Percentiles rank a stretch among this genome's conserved stretches.
Evolutionary conservation across 1,140 invertebrate species (phyloP).

Genomic region (Piezodorus guildinii): DNA sequence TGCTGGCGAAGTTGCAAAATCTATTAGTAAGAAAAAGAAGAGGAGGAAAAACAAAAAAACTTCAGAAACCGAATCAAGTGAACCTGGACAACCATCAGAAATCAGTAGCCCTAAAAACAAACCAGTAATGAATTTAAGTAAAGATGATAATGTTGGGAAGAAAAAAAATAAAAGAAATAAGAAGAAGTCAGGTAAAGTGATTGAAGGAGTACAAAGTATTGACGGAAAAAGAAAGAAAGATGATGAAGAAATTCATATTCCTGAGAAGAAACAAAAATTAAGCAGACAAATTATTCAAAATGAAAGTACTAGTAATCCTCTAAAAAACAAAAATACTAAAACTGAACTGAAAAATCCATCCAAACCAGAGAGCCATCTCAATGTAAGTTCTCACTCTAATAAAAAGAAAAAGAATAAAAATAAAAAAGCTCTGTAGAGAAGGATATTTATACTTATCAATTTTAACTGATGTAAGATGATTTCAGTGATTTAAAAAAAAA

Average conservation of each 20-base stretch:
- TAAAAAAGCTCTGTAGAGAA: too few species aligned
- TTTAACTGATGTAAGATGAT: too few species aligned
- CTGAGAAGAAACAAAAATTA: neutral
- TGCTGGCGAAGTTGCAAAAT: too few species aligned
- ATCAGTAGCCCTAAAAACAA: neutral
- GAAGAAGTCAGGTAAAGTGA: neutral
- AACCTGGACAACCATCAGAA: neutral
- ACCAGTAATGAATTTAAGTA: neutral
- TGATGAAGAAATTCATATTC: neutral
- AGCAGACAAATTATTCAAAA: neutral
- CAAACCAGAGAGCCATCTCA: neutral
- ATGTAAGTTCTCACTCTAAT: too few species aligned
- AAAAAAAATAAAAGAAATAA: neutral
- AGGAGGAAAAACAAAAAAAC: too few species aligned
- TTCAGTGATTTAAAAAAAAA: too few species aligned
- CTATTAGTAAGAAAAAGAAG: too few species aligned
- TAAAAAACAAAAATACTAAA: neutral
- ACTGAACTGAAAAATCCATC: neutral
- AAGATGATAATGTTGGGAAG: neutral
- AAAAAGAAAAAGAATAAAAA: too few species aligned
- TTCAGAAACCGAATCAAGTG: neutral
- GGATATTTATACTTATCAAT: too few species aligned
- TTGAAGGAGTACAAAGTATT: neutral
- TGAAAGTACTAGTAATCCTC: neutral
- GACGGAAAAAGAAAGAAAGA: neutral